Evolutionary conservation across 1,140 invertebrate genomes (phyloP), one percentile per base, ranked within the genome.

Genomic region (Andricus grossulariae): DNA sequence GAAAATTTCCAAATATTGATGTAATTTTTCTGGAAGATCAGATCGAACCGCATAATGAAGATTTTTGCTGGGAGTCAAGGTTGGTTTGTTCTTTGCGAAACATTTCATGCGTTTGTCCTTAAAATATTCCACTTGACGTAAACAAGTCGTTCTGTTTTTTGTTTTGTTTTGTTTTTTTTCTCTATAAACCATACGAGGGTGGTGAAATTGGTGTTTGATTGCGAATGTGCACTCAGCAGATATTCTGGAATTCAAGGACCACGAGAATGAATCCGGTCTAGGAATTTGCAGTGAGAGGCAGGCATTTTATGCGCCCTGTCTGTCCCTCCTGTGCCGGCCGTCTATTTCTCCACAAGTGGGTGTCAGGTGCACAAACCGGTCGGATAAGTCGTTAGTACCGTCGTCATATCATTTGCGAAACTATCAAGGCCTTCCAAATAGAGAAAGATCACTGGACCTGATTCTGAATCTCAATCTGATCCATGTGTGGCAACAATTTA

Each of bases 321-420:
- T 79, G 78, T 83, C 79, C 82, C 73, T n/a, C 25, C 25, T 32
- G 25, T 32, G 3, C 0, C 4, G 5, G 25, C 0, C 4, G 5
- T 3, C 0, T 75, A 79, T 84, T 84, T 80, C 78, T 82, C 73
- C 79, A 76, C 50, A 84, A 77, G 80, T 86, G 88, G 81, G 83
- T 73, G 81, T 89, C 85, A 89, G 83, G 86, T 85, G 77, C 70
- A 73, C 80, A 86, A 89, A 89, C 88, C 86, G 87, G 88, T 89
- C 85, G 75, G 72, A 82, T 83, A 74, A 79, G 80, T 76, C 77
- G 83, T 85, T 82, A 80, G 75, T 78, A 83, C 21, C 52, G 83
- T n/a, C 52, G 83, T 77, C 76, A 77, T 80, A 82, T 75, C 75
- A 74, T 74, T 80, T 83, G 75, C 74, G 52, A 81, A 66, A 54